Conservation (phyloP, 2,888 invertebrate genomes). For the Tenodera sinensis region DNA sequence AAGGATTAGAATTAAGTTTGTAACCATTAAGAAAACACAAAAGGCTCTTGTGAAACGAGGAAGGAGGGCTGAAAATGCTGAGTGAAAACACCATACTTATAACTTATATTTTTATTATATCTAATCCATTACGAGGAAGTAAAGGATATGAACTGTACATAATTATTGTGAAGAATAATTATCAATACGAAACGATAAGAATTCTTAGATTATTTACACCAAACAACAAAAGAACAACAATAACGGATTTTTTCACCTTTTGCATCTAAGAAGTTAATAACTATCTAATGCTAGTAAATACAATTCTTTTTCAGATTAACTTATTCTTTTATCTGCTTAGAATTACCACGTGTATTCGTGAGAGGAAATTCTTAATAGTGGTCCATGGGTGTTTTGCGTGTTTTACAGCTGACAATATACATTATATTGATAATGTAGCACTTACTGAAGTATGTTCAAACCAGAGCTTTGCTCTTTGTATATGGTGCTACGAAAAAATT, state of each 20-base stretch:
- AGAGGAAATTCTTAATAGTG: neutral
- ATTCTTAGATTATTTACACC: constrained; percentile 32
- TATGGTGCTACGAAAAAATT: neutral
- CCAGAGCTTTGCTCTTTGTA: neutral
- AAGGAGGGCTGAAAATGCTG: neutral
- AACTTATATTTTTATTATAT: constrained; percentile 21
- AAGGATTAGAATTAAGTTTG: too few species aligned
- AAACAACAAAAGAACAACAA: constrained; percentile 34
- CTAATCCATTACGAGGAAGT: constrained; percentile 21
- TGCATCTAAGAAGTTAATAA: neutral
- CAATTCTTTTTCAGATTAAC: neutral
- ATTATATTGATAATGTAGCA: neutral
- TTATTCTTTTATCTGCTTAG: neutral
- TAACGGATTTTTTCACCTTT: constrained; percentile 7
- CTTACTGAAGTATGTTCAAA: neutral
- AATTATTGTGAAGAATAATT: constrained; percentile 20
- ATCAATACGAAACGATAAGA: constrained; percentile 27
- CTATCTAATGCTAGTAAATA: constrained; percentile 15
- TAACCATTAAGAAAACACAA: too few species aligned
- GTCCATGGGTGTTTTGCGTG: neutral
- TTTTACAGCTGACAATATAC: neutral
- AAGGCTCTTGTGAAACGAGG: neutral
- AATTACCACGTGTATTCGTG: neutral
- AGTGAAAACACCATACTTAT: neutral
- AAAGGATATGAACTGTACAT: constrained; percentile 30